These are phyloP conservation scores for Megamerina dolium DNA, from an alignment of 2,888 invertebrate species.

Conservation along the genomic window DNA sequence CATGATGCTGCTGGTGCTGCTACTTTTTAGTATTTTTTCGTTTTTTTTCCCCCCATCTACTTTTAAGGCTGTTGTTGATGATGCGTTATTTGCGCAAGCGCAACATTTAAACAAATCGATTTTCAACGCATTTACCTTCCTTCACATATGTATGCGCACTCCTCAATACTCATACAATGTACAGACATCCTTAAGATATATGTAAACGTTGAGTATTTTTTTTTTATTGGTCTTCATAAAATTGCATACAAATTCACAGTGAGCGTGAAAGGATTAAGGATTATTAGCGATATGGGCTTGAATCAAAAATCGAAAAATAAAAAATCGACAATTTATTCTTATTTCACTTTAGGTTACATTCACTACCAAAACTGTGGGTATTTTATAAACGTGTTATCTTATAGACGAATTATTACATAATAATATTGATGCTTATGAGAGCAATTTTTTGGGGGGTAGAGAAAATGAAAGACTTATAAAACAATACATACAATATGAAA, in stretches of 20 bases:
- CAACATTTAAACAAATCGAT: slow-evolving; percentile 46
- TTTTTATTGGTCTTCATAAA: neutral
- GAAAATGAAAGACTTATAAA: too few relatives aligned
- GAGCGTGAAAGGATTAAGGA: slow-evolving; percentile 45
- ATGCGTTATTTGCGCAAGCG: slow-evolving; percentile 45
- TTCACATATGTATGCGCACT: too few relatives aligned
- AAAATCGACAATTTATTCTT: slow-evolving; percentile 4
- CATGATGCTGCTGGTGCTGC: neutral
- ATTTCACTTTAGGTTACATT: neutral
- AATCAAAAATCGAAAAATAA: too few relatives aligned
- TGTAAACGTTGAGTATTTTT: neutral
- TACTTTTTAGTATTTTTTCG: slow-evolving; percentile 33
- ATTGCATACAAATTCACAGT: slow-evolving; percentile 33
- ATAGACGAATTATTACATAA: too few relatives aligned
- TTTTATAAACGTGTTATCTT: too few relatives aligned
- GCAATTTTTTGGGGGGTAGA: too few relatives aligned
- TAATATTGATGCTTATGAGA: too few relatives aligned
- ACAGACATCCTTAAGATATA: too few relatives aligned
- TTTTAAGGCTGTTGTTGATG: too few relatives aligned
- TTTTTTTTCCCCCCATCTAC: too few relatives aligned
- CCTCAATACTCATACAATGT: too few relatives aligned
- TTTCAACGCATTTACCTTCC: slow-evolving; percentile 36
- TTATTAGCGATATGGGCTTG: slow-evolving; percentile 35
- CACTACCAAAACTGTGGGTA: slow-evolving; percentile 7
- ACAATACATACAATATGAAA: too few relatives aligned